A percentile compares a stretch with the other conserved stretches of the same genome.
These are phyloP conservation scores for Lepus townsendii DNA, from an alignment of 2,797 vertebrate genomes.

Conservation along the genomic window DNA sequence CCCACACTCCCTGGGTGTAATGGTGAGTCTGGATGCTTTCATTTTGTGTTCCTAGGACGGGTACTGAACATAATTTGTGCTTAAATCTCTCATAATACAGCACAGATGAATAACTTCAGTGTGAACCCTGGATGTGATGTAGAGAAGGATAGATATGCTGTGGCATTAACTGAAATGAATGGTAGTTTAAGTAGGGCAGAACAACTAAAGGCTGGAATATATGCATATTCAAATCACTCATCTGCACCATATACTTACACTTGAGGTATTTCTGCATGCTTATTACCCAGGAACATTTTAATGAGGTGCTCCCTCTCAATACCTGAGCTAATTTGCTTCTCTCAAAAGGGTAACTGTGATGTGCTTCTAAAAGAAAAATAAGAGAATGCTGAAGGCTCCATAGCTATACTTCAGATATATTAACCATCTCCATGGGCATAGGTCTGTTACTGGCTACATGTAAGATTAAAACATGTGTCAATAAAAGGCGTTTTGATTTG, in stretches of 20 bases:
- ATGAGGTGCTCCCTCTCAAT: constrained; percentile 71
- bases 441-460: constrained; percentile 24
- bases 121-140: constrained; percentile 48
- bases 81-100: constrained; percentile 75
- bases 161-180: constrained; percentile 74
- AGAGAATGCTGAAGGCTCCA: constrained; percentile 60
- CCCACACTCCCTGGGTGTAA: constrained; percentile 39
- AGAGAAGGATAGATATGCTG: constrained; percentile 56
- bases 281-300: constrained; percentile 79
- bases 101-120: constrained; percentile 66
- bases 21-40: constrained; percentile 36
- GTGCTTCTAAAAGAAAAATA: constrained; percentile 69
- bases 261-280: constrained; percentile 78
- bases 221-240: constrained; percentile 83
- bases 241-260: constrained; percentile 74
- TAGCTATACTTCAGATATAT: constrained; percentile 50
- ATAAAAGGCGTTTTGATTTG: constrained; percentile 57
- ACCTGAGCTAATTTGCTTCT: constrained; percentile 77
- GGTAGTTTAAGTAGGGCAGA: constrained; percentile 75
- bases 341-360: constrained; percentile 70
- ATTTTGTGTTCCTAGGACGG: constrained; percentile 59
- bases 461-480: constrained; percentile 51
- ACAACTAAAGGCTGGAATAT: constrained; percentile 70
- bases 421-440: neutral
- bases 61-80: neutral